A percentile compares a stretch with the other conserved stretches of the same genome.
Evolutionary conservation across 1,140 invertebrate species (phyloP).

Genomic region (Drosophila lowei): DNA sequence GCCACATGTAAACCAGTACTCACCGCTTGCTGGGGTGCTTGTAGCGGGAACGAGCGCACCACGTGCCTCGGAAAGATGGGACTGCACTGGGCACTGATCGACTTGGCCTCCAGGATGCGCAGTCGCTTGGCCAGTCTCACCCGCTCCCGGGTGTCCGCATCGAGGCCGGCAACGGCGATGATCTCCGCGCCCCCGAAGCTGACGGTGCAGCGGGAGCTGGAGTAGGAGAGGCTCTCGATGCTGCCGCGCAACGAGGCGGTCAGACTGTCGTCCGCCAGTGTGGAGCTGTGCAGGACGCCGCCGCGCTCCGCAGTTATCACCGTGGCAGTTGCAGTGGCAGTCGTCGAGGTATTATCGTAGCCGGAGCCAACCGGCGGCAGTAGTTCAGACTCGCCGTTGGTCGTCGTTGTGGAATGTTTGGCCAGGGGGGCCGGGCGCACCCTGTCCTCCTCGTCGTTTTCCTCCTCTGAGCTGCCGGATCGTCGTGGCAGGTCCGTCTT

Average conservation of each 20-base stretch:
- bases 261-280: conserved; percentile 77
- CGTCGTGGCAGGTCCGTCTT: conserved; percentile 14
- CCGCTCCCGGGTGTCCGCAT: conserved; percentile 60
- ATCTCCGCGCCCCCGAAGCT: conserved; percentile 77
- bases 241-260: conserved; percentile 73
- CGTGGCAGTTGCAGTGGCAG: conserved; percentile 60
- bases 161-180: conserved; percentile 43
- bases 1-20: conserved; percentile 15
- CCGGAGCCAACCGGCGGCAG: conserved; percentile 49
- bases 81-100: conserved; percentile 82
- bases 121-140: conserved; percentile 62
- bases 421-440: conserved; percentile 5
- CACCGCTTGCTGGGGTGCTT: conserved; percentile 63
- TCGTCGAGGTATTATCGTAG: conserved; percentile 73
- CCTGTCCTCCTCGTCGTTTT: neutral
- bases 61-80: conserved; percentile 76
- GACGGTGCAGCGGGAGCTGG: conserved; percentile 74
- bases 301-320: conserved; percentile 33
- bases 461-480: conserved; percentile 27
- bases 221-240: conserved; percentile 77
- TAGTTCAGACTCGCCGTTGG: conserved; percentile 61
- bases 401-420: conserved; percentile 73
- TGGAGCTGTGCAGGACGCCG: conserved; percentile 64
- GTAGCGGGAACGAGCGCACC: conserved; percentile 55
- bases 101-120: conserved; percentile 78